Evolutionary conservation across 2,113 vertebrate species (phyloP), one percentile per base, ranked within the genome.

Genomic region (Phrynocephalus versicolor): DNA sequence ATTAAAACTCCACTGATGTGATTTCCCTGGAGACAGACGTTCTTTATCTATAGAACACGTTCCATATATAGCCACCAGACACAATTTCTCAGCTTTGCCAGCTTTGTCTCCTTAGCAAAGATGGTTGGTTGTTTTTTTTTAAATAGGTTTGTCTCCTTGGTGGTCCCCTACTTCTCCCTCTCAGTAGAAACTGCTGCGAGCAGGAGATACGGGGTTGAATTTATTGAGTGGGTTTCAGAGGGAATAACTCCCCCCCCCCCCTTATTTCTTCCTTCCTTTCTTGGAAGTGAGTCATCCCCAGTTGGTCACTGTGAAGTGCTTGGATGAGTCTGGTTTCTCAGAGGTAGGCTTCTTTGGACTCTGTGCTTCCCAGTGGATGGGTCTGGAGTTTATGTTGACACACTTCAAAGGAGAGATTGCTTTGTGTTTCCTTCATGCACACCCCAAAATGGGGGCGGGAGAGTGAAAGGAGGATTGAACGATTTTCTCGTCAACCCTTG

Each of bases 1-100:
- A 83, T 83, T 83, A 83, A 83, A 74, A 83, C 37, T 33, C 45
- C 27, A 64, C 41, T 83, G 78, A 39, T 70, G 51, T 85, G 81
- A 37, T 45, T 86, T 16, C 10, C n/a, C 18, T 12, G 81, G 41
- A 85, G 73, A 18, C 41, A 65, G 64, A 72, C 70, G 19, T 51
- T 14, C 76, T 86, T 88, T 79, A 33, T 87, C 45, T 51, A 30
- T 33, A 39, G 73, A 82, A 18, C 8, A 70, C 2, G 58, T 57
- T 33, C 3, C 2, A 3, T 16, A 2, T 0, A 6, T 3, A 85
- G 60, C 55, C 90, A 37, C 23, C 37, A 45, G 18, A 12, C 18
- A 39, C 35, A 27, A 62, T 62, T 79, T 79, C 58, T 35, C 33
- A 18, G 35, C 77, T 79, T 8, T 55, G 19, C 55, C 39, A 72